These are phyloP conservation scores for Gasterosteus nipponicus DNA, from an alignment of 2,113 vertebrate genomes.

Conservation along the genomic window DNA sequence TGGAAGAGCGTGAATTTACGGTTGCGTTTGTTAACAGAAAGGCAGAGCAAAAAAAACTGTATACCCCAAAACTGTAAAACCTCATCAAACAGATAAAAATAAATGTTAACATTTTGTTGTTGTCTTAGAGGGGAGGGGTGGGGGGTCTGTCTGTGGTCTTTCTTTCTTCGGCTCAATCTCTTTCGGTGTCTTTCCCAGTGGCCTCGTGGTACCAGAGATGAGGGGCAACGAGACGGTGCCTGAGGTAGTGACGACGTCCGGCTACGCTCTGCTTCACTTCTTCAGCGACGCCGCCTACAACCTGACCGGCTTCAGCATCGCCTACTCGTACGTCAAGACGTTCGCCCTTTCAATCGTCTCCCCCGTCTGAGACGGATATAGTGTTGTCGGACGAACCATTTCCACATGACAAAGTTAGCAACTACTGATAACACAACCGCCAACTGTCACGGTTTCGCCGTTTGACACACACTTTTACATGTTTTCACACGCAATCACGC, in stretches of 20 bases:
- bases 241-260: conserved; percentile 93
- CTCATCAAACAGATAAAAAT: conserved; percentile 24
- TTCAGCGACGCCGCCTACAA: conserved; percentile 98
- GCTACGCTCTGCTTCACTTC: conserved; percentile 94
- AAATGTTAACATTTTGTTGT: background rate
- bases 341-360: background rate
- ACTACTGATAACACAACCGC: background rate
- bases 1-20: background rate
- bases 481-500: too few relatives aligned
- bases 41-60: background rate
- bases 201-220: conserved; percentile 90
- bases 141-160: too few relatives aligned
- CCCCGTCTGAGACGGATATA: background rate
- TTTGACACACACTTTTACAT: too few relatives aligned
- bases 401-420: background rate
- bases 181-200: conserved; percentile 76
- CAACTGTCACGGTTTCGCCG: too few relatives aligned
- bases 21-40: conserved; percentile 29
- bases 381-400: background rate
- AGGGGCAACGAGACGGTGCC: conserved; percentile 92
- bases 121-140: background rate
- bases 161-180: background rate
- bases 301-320: conserved; percentile 94
- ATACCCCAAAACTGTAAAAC: background rate
- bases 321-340: conserved; percentile 88